These are phyloP conservation scores for Drosophila aff. DNA, from an alignment of 1,140 invertebrate species.

Conservation along the genomic window DNA sequence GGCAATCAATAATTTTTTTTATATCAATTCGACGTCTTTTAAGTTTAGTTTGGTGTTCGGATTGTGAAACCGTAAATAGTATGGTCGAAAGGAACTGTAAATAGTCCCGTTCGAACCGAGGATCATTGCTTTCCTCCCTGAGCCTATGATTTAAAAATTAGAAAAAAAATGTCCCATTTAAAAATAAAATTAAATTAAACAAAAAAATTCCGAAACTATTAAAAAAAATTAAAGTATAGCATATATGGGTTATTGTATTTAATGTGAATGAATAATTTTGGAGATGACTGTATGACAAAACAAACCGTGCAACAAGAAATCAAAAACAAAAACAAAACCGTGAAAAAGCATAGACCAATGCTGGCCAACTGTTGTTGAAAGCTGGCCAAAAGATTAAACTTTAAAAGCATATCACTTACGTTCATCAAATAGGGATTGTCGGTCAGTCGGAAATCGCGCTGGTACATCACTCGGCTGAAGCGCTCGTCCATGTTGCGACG, in stretches of 20 bases:
- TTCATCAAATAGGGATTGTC: conserved; percentile 86
- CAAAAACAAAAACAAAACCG: conserved; percentile 10
- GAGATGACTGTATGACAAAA: not conserved
- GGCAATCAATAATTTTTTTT: not conserved
- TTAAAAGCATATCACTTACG: conserved; percentile 82
- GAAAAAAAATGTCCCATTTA: not conserved
- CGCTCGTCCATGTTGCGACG: conserved; percentile 85
- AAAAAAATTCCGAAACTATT: not conserved
- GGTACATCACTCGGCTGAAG: conserved; percentile 86
- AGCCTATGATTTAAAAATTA: no score
- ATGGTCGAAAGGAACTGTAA: not conserved
- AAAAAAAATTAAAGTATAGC: not conserved
- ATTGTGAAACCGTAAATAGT: not conserved
- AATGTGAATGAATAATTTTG: conserved; percentile 9
- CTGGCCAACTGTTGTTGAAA: not conserved
- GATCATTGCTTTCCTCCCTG: not conserved
- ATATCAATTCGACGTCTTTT: not conserved
- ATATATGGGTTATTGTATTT: not conserved
- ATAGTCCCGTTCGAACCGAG: not conserved
- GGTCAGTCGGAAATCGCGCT: conserved; percentile 86
- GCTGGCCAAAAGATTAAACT: conserved; percentile 5
- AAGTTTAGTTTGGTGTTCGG: not conserved
- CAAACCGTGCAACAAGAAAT: not conserved
- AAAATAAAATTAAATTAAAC: not conserved
- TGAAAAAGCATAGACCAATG: conserved; percentile 8